Evolutionary conservation across 2,888 invertebrate species (phyloP).

Genomic region (Anodontia alba): DNA sequence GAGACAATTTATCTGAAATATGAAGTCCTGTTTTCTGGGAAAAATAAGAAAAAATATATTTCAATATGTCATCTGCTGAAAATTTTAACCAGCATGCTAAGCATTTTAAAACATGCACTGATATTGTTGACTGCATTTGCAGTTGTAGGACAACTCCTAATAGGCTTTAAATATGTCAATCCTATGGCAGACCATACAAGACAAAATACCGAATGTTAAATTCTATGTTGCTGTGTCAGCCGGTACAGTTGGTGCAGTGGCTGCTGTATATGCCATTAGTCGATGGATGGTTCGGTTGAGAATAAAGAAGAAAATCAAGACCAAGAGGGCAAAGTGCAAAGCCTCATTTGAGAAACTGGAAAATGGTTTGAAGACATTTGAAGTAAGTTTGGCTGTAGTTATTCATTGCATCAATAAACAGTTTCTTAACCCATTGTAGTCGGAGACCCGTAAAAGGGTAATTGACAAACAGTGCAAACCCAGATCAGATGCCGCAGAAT

Average conservation of each 20-base stretch:
- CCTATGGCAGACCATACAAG: background rate
- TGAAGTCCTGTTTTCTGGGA: too few species aligned
- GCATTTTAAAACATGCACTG: too few species aligned
- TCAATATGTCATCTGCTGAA: too few species aligned
- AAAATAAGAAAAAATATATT: too few species aligned
- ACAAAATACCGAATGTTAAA: background rate
- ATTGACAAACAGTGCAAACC: too few species aligned
- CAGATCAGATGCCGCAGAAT: too few species aligned
- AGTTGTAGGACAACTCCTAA: too few species aligned
- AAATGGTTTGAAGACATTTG: background rate
- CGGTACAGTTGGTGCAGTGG: background rate
- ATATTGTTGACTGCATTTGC: too few species aligned
- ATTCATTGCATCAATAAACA: background rate
- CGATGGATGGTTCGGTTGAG: background rate
- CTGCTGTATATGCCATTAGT: background rate
- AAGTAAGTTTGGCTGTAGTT: background rate
- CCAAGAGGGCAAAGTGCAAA: conserved; percentile 3
- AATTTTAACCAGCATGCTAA: too few species aligned
- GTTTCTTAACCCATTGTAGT: background rate
- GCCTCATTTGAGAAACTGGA: conserved; percentile 5
- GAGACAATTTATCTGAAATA: too few species aligned
- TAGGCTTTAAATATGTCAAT: too few species aligned
- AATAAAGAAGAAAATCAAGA: conserved; percentile 2
- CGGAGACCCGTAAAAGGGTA: too few species aligned
- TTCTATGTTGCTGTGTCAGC: conserved; percentile 3